Percentiles rank a stretch among this genome's conserved stretches.
phyloP scores from a whole-genome alignment of 92 coral and sea anemone species.

The Isaurus tuberculatus region DNA sequence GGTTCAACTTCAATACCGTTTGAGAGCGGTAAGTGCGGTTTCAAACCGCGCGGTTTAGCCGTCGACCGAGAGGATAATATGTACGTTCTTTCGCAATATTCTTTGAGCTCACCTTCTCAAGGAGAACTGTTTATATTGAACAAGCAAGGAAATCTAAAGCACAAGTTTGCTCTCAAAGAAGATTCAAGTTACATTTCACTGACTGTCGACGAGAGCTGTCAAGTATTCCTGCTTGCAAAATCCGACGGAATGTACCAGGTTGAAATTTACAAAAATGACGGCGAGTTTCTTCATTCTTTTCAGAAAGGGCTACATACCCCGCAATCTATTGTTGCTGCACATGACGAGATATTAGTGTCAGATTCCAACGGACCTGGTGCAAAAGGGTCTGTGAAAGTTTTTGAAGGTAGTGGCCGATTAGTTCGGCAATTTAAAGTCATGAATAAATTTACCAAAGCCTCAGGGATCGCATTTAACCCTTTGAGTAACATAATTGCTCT shows the following conservation, averaged over 20 bases:
- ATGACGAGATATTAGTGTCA: slow-evolving; percentile 22
- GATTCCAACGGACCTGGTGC: slow-evolving; percentile 17
- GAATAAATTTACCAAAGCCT: slow-evolving; percentile 7
- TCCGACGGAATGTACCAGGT: slow-evolving; percentile 10
- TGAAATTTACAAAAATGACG: slow-evolving; percentile 37
- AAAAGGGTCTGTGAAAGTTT: slow-evolving; percentile 27
- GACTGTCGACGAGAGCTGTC: slow-evolving; percentile 27
- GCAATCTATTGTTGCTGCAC: slow-evolving; percentile 22
- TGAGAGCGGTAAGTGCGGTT: slow-evolving; percentile 6
- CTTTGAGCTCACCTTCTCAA: neutral
- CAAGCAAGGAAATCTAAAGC: slow-evolving; percentile 48
- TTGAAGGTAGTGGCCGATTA: slow-evolving; percentile 29
- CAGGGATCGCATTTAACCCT: slow-evolving; percentile 41
- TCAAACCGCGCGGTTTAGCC: slow-evolving; percentile 42
- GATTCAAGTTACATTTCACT: slow-evolving; percentile 35
- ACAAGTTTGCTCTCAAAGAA: slow-evolving; percentile 26
- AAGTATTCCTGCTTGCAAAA: slow-evolving; percentile 29
- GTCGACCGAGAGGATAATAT: slow-evolving; percentile 47
- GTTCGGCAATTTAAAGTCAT: slow-evolving; percentile 28
- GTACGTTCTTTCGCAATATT: slow-evolving; percentile 38
- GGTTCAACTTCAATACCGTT: slow-evolving; percentile 18
- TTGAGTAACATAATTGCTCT: slow-evolving; percentile 35
- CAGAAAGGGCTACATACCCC: slow-evolving; percentile 21
- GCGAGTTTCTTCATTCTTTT: slow-evolving; percentile 5
- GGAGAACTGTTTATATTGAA: slow-evolving; percentile 34